A percentile compares a stretch with the other conserved stretches of the same genome.
Conservation (phyloP, 1,140 invertebrate species). For the Drosophila chauvacae region DNA sequence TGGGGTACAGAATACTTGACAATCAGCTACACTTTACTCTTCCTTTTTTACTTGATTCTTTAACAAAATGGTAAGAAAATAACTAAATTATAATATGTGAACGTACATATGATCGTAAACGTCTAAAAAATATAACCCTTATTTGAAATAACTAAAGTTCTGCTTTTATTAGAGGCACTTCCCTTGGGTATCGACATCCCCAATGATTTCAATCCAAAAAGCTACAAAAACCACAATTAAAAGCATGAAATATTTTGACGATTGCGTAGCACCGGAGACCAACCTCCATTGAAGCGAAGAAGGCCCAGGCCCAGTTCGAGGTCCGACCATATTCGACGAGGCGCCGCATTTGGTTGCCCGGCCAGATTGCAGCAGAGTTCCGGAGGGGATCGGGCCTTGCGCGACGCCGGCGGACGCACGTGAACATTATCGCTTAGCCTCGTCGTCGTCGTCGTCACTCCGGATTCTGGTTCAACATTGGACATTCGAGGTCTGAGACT, state of each 20-base stretch:
- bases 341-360: conserved; percentile 34
- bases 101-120: no score
- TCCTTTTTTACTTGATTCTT: no score
- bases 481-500: conserved; percentile 7
- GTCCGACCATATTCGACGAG: conserved; percentile 17
- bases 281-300: conserved; percentile 6
- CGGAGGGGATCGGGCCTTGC: conserved; percentile 18
- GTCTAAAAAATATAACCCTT: neutral
- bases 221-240: conserved; percentile 26
- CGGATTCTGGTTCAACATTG: conserved; percentile 11
- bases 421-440: conserved; percentile 51
- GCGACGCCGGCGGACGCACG: conserved; percentile 67
- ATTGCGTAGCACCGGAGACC: conserved; percentile 62
- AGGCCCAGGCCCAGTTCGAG: conserved; percentile 26
- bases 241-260: conserved; percentile 69
- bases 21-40: no score
- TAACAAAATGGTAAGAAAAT: no score
- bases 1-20: no score
- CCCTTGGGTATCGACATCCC: neutral
- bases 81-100: no score
- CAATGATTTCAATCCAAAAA: neutral
- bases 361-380: conserved; percentile 9
- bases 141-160: neutral
- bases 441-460: conserved; percentile 5
- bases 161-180: neutral